A percentile compares a stretch with the other conserved stretches of the same genome.
Evolutionary conservation across 2,113 vertebrate species (phyloP).

Genomic region (Steatornis caripensis): DNA sequence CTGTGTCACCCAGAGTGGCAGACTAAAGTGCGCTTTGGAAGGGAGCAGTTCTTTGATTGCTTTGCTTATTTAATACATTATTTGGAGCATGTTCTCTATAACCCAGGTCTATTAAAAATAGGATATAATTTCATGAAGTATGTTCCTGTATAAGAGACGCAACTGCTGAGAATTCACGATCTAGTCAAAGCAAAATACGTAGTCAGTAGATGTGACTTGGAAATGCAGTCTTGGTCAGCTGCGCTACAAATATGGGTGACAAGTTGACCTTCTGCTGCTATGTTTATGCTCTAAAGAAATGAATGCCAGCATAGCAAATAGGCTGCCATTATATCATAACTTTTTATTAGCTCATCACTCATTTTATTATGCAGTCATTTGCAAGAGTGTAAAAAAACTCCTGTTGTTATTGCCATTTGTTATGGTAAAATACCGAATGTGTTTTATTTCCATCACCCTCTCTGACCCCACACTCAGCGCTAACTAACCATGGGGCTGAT

Average conservation of each 20-base stretch:
- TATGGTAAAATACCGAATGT: neutral
- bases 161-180: neutral
- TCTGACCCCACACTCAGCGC: neutral
- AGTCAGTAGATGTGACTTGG: neutral
- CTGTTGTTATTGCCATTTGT: neutral
- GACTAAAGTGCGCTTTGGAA: neutral
- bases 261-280: neutral
- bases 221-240: neutral
- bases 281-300: neutral
- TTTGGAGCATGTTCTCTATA: neutral
- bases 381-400: neutral
- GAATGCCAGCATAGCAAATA: neutral
- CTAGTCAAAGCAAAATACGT: neutral
- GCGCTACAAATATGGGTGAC: neutral
- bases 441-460: neutral
- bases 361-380: neutral
- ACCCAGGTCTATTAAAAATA: neutral
- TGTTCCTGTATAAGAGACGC: neutral
- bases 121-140: neutral
- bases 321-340: neutral
- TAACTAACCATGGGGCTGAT: neutral
- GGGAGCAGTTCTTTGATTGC: neutral
- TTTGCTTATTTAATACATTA: neutral
- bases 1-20: neutral
- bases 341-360: neutral